Conservation (phyloP, 2,888 invertebrate species). For the Apodemia duryi region DNA sequence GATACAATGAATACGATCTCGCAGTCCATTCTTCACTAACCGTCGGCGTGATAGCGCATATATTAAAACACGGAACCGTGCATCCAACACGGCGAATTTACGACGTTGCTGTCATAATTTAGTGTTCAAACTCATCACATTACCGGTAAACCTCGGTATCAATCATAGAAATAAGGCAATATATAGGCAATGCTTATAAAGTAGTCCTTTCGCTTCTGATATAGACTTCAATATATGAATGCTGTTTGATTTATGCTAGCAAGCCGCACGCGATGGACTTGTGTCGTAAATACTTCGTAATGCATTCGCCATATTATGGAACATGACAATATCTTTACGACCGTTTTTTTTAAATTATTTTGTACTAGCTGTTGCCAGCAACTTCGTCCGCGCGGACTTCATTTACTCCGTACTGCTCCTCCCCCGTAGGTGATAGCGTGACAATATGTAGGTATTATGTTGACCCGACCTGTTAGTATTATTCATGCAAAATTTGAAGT, state of each 20-base stretch:
- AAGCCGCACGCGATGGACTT: conserved; percentile 1
- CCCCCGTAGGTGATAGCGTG: too few relatives aligned
- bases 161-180: conserved; percentile 9
- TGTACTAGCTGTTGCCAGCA: too few relatives aligned
- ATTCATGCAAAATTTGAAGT: too few relatives aligned
- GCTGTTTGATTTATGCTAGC: not conserved
- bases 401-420: too few relatives aligned
- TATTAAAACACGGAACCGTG: conserved; percentile 28
- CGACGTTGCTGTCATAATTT: conserved; percentile 27
- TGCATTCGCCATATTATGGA: not conserved
- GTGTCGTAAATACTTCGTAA: not conserved
- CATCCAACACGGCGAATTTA: conserved; percentile 25
- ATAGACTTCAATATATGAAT: not conserved
- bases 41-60: conserved; percentile 27
- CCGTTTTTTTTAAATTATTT: too few relatives aligned
- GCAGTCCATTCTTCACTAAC: conserved; percentile 29
- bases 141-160: not conserved
- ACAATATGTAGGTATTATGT: too few relatives aligned
- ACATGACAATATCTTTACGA: not conserved
- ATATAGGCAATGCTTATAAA: conserved; percentile 11
- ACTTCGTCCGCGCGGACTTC: too few relatives aligned
- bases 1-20: conserved; percentile 28
- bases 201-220: not conserved
- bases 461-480: too few relatives aligned
- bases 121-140: conserved; percentile 20